A percentile compares a stretch with the other conserved stretches of the same genome.
Evolutionary conservation across 2,888 invertebrate genomes (phyloP).

Genomic region (Plutella xylostella): DNA sequence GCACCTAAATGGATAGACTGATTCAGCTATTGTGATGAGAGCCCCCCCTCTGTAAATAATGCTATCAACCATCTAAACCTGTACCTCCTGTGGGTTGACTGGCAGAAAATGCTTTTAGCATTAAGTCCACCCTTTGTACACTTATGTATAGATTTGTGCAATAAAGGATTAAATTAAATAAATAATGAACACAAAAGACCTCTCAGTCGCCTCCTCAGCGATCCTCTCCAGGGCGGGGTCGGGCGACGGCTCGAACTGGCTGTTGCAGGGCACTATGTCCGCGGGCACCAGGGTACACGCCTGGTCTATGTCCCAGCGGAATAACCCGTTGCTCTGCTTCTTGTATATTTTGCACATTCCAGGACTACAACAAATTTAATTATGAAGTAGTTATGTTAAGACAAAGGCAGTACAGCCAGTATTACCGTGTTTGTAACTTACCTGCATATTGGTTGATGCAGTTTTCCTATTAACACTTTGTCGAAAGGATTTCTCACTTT

Average conservation of each 20-base stretch:
- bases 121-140: no score
- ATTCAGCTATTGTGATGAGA: no score
- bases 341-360: conserved; percentile 66
- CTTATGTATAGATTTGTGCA: no score
- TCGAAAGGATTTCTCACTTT: conserved; percentile 78
- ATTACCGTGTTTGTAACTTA: conserved; percentile 39
- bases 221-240: conserved; percentile 74
- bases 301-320: conserved; percentile 78
- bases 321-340: conserved; percentile 41
- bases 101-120: no score
- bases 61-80: no score
- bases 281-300: conserved; percentile 75
- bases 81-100: no score
- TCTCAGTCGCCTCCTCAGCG: conserved; percentile 76
- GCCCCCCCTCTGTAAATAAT: no score
- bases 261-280: conserved; percentile 74
- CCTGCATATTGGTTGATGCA: conserved; percentile 79
- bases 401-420: no score
- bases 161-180: no score
- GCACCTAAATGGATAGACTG: no score
- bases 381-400: no score
- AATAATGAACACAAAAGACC: no score
- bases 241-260: conserved; percentile 71
- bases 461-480: conserved; percentile 70
- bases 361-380: conserved; percentile 46